Evolutionary conservation across 2,888 invertebrate genomes (phyloP), one percentile per base, ranked within the genome.

Genomic region (Harpalus rubripes): DNA sequence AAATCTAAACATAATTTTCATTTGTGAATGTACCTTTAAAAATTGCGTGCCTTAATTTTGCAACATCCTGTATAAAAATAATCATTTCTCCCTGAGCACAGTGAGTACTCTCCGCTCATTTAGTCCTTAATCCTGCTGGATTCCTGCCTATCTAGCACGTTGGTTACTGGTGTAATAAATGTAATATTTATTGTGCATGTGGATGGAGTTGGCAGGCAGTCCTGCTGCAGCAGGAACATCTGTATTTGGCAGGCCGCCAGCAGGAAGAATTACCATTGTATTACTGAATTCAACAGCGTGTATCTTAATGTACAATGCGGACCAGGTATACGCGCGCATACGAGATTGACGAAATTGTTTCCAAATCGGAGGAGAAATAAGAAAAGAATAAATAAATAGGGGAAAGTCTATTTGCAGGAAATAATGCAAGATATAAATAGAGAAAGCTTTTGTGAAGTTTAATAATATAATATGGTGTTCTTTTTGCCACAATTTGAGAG

Each of bases 181-280:
- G 61, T 61, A 80, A 80, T 80, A 80, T 80, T 80, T 80, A 80
- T 80, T 80, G 63, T 80, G 41, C 12, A 18, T n/a, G n/a, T 58
- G 22, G 58, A 44, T 78, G 52, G 52, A 44, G 52, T 79, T 79
- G 79, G 59, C 39, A 56, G 59, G n/a, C 32, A 15, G 32, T 79
- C 58, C 12, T 41, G 10, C 12, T 78, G 10, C 18, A 56, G 56
- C 78, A 7, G 32, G 58, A 72, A 82, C 68, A 82, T 82, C 82
- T 82, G 82, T 82, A 68, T 72, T 72, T 82, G 82, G 82, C 82
- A 22, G 68, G 58, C 26, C 10, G 65, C 82, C 82, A 82, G 12
- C 68, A 85, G 85, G 85, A 87, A 87, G 88, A 88, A 89, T 89
- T 89, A 89, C 88, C 88, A 89, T 89, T 88, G 88, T 78, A 78